Base-by-base conservation (phyloP, 2,888 invertebrate species). In the Diarsia rubi region DNA sequence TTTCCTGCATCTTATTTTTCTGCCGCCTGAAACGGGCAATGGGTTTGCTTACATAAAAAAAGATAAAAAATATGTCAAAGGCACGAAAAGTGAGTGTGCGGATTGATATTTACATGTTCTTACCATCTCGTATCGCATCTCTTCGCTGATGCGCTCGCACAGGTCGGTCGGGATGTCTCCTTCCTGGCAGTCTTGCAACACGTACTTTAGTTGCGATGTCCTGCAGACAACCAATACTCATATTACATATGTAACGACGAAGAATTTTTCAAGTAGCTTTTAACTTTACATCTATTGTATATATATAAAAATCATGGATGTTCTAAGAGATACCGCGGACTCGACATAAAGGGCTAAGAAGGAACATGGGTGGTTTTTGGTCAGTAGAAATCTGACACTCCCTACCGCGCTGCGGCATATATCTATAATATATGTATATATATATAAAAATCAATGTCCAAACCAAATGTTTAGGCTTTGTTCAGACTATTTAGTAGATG, bases 81-180 rank as follows among this genome's bases (percentile, higher is more conserved):
- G 77, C 57, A 83, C 67, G 76, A 66, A 79, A 84, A 75, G 77
- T 75, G 81, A 44, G 73, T 72, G 79, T 73, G 81, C 87, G 87
- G 87, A 86, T 89, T 88, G 96, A 96, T 96, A 96, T 96, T 96
- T 96, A 96, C 96, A 95, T 96, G 95, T 92, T 93, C 97, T 97
- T 94, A 98, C 97, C 95, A 98, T 98, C 96, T 99, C 99, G 97
- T 99, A 98, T 90, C 98, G 97, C 96, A 99, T 98, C 96, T 99
- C 99, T 95, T 99, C 98, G 91, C 98, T 98, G 90, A 99, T 97
- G 90, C 99, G 97, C 90, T 98, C 98, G 90, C 98, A 98, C 88
- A 99, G 97, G 97, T 98, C 98, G 88, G 97, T 97, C 69, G 99
- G 99, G 92, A 99, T 99, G 97, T 99, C 99, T 85, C 97, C 97